Percentiles rank a stretch among this genome's conserved stretches.
Conservation (phyloP, 2,888 invertebrate genomes). For the Amblyjoppa fuscipennis region DNA sequence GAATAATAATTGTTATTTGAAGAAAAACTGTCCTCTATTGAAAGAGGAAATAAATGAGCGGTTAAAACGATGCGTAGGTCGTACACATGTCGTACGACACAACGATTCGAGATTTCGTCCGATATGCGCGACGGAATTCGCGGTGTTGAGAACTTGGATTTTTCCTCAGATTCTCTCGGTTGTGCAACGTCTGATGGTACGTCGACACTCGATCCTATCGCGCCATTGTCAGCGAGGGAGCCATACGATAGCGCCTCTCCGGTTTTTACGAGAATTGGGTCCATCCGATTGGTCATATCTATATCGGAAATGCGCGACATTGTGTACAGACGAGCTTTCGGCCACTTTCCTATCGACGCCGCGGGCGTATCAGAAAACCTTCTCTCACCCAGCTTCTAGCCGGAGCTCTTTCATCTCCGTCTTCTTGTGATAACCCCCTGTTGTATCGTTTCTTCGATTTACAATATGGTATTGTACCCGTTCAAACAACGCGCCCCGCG, state of each 20-base stretch:
- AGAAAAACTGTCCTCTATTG: neutral
- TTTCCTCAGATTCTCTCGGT: neutral
- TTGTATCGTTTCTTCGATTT: slow-evolving; percentile 34
- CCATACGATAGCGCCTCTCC: slow-evolving; percentile 53
- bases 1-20: neutral
- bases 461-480: slow-evolving; percentile 26
- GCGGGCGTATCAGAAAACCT: slow-evolving; percentile 30
- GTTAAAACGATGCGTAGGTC: neutral
- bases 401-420: slow-evolving; percentile 6
- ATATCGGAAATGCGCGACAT: slow-evolving; percentile 60
- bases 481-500: slow-evolving; percentile 2
- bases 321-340: slow-evolving; percentile 52
- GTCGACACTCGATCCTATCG: slow-evolving; percentile 9
- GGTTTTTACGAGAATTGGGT: slow-evolving; percentile 69
- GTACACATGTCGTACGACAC: neutral
- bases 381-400: slow-evolving; percentile 11
- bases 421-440: slow-evolving; percentile 7
- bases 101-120: neutral
- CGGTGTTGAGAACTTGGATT: neutral
- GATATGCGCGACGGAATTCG: neutral
- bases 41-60: neutral
- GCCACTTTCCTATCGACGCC: slow-evolving; percentile 11
- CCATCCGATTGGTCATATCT: slow-evolving; percentile 68
- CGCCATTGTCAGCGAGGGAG: slow-evolving; percentile 47
- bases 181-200: slow-evolving; percentile 1